Percentiles rank a stretch among this genome's conserved stretches.
Evolutionary conservation across 2,113 vertebrate species (phyloP).

Genomic region (Rousettus leschenaultii): DNA sequence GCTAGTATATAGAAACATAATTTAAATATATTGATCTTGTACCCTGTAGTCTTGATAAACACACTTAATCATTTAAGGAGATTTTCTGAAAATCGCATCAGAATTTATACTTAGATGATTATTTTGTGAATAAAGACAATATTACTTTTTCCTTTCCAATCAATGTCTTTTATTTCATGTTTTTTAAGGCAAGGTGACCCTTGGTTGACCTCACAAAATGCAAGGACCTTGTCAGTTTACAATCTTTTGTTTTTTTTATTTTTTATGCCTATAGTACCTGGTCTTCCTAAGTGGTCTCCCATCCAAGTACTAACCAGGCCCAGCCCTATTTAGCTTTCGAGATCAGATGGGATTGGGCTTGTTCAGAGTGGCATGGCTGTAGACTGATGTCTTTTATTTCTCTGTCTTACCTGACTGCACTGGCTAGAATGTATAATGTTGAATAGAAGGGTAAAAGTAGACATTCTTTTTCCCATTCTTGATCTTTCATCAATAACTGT

Average conservation of each 20-base stretch:
- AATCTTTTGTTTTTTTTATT: too few relatives aligned
- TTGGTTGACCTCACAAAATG: too few relatives aligned
- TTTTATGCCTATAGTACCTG: too few relatives aligned
- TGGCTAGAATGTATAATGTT: not conserved
- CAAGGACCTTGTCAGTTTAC: too few relatives aligned
- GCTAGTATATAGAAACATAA: not conserved
- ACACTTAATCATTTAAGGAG: not conserved
- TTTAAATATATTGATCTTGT: not conserved
- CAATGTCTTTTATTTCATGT: not conserved
- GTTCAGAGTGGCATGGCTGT: too few relatives aligned
- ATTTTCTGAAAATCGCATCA: not conserved
- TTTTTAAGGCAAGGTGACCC: too few relatives aligned
- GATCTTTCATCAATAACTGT: not conserved
- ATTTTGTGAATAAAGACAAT: not conserved
- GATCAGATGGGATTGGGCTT: too few relatives aligned
- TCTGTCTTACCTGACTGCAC: not conserved
- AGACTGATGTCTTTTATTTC: not conserved
- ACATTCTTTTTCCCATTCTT: not conserved
- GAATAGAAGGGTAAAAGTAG: not conserved
- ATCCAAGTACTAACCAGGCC: too few relatives aligned
- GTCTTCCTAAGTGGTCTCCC: too few relatives aligned
- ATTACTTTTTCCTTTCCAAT: constrained; percentile 2
- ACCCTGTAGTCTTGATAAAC: not conserved
- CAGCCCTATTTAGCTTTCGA: too few relatives aligned
- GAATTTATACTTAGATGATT: not conserved